Percentiles rank a stretch among this genome's conserved stretches.
Conservation (phyloP, 2,113 vertebrate genomes). For the Ellobius talpinus region DNA sequence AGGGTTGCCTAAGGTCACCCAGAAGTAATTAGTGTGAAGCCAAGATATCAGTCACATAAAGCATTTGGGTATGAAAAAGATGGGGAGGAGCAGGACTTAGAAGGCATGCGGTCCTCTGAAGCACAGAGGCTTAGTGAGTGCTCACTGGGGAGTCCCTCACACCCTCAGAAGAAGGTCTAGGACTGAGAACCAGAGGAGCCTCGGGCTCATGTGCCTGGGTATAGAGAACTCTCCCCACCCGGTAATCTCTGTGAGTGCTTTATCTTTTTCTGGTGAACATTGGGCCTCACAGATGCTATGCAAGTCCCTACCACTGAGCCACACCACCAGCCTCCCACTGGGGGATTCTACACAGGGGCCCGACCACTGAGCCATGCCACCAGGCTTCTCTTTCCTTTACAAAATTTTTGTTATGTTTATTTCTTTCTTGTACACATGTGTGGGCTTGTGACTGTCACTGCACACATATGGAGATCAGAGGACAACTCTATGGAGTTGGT, state of each 20-base stretch:
- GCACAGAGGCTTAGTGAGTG: not conserved
- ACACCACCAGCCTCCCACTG: not conserved
- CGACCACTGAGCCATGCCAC: not conserved
- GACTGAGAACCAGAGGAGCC: not conserved
- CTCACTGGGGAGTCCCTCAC: accelerated
- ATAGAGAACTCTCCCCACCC: not conserved
- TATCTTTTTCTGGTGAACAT: not conserved
- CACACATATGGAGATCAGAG: not conserved
- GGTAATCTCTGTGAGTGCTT: not conserved
- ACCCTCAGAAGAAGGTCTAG: not conserved
- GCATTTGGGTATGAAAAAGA: not conserved
- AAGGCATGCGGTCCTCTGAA: not conserved
- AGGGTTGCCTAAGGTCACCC: not conserved
- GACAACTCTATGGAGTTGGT: not conserved
- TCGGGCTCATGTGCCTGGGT: not conserved
- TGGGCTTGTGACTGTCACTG: not conserved
- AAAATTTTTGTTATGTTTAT: not conserved
- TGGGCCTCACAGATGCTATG: not conserved
- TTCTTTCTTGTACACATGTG: not conserved
- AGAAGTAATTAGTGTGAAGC: not conserved
- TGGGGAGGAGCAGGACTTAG: not conserved
- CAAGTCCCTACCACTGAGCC: not conserved
- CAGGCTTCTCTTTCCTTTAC: too few relatives aligned
- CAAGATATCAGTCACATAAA: not conserved
- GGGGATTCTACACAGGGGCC: too few relatives aligned